These are phyloP conservation scores for Leptinotarsa defecta DNA, from an alignment of 1,140 invertebrate species.

Conservation along the genomic window DNA sequence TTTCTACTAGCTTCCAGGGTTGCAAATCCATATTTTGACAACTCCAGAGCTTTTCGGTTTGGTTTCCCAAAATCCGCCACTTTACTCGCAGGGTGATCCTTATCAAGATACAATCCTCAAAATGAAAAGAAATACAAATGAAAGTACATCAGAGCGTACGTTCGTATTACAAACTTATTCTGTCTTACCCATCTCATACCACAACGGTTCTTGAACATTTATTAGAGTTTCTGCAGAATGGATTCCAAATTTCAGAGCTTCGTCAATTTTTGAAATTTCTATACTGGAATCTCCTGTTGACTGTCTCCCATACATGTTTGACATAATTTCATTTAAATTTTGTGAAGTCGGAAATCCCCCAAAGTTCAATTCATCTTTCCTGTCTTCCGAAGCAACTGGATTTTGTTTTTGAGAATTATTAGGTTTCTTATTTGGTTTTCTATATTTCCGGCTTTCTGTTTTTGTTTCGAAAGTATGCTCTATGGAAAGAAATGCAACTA, in stretches of 20 bases:
- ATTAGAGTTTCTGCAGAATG: constrained; percentile 69
- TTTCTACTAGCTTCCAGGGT: constrained; percentile 66
- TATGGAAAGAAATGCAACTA: not conserved
- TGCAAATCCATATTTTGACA: constrained; percentile 72
- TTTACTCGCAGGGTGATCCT: constrained; percentile 71
- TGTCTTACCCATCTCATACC: constrained; percentile 70
- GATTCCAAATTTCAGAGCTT: constrained; percentile 69
- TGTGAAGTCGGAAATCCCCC: not conserved
- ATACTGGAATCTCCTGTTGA: not conserved
- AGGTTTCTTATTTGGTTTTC: no score
- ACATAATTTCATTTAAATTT: not conserved
- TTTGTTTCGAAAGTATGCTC: no score
- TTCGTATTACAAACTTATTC: constrained; percentile 4
- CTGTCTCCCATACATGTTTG: not conserved
- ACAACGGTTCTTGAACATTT: constrained; percentile 67
- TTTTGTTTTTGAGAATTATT: no score
- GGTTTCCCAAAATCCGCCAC: constrained; percentile 76
- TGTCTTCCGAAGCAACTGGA: not conserved
- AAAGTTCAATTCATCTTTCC: not conserved
- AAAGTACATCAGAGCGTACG: not conserved
- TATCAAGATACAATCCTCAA: constrained; percentile 68
- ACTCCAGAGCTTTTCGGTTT: constrained; percentile 63
- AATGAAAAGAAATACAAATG: constrained; percentile 21
- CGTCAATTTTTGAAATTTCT: constrained; percentile 52
- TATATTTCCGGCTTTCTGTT: no score